Evolutionary conservation across 2,797 vertebrate species (phyloP), one percentile per base, ranked within the genome.

Genomic region (Acipenser transmontanus): DNA sequence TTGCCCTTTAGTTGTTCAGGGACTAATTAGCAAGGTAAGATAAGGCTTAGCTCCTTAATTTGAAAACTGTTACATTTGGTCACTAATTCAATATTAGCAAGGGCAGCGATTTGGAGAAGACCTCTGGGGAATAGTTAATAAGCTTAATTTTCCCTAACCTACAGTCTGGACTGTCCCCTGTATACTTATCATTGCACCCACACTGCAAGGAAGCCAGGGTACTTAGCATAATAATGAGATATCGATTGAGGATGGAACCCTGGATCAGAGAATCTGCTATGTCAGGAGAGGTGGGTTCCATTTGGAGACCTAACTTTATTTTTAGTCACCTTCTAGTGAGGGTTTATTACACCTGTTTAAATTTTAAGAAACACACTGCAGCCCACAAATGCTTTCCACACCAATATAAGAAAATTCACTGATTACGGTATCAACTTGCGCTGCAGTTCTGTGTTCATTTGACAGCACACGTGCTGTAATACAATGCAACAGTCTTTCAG

Each of bases 1-100:
- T n/a, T 59, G 8, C 47, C 47, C 34, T 59, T 59, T 49, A 17
- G 12, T 47, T 54, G 12, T 49, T 11, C 8, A 5, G 12, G 47
- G 64, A 66, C 64, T 59, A 66, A 66, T 66, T 66, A 59, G 64
- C 56, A 47, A 47, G 54, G 8, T 10, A 13, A 48, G 52, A 66
- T 47, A 59, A 59, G 54, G 12, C 52, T 59, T 8, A 13, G 8
- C 54, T 14, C 34, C 34, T 7, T n/a, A 59, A 66, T 56, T 8
- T 52, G 51, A 56, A 50, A 6, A 54, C 64, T 8, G 17, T 57
- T 48, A 8, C 14, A 10, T n/a, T 65, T 13, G 54, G 7, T 4
- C 47, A 51, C 34, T 34, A 34, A 34, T 34, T 34, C 34, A 11
- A n/a, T 47, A 65, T 20, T 54, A 20, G 8, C 11, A 7, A 56